Percentiles rank a stretch among this genome's conserved stretches.
Evolutionary conservation across 1,140 invertebrate genomes (phyloP).

Genomic region (Archegozetes longisetosus): DNA sequence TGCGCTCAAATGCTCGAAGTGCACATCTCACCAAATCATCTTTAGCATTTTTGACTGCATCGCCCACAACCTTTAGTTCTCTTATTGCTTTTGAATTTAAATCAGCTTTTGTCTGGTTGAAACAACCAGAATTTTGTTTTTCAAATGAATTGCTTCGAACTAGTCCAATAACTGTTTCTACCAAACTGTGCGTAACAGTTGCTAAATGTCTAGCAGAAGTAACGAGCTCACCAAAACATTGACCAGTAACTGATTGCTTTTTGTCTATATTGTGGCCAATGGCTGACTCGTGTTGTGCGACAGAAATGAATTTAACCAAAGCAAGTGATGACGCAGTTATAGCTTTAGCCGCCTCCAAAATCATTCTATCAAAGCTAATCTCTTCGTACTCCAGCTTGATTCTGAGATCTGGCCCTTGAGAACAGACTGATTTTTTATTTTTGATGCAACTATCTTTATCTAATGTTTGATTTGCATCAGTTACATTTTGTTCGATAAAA

Average conservation of each 20-base stretch:
- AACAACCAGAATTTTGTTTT: constrained; percentile 87
- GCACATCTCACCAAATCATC: constrained; percentile 90
- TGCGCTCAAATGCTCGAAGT: constrained; percentile 67
- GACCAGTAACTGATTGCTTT: constrained; percentile 79
- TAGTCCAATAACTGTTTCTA: constrained; percentile 89
- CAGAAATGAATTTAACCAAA: constrained; percentile 84
- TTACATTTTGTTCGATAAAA: constrained; percentile 89
- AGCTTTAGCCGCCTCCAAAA: constrained; percentile 91
- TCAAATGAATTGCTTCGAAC: constrained; percentile 87
- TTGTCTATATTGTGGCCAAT: constrained; percentile 57
- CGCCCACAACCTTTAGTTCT: constrained; percentile 77
- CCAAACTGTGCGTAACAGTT: constrained; percentile 87
- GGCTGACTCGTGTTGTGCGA: constrained; percentile 85
- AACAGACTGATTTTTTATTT: constrained; percentile 77
- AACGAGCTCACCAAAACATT: constrained; percentile 96
- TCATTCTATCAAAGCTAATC: constrained; percentile 97
- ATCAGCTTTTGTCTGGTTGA: constrained; percentile 89
- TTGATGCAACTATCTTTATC: constrained; percentile 94
- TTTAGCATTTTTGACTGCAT: constrained; percentile 91
- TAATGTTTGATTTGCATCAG: constrained; percentile 94
- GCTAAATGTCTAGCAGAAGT: constrained; percentile 88
- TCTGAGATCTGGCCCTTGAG: constrained; percentile 50
- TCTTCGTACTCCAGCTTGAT: constrained; percentile 53
- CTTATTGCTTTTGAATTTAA: constrained; percentile 81
- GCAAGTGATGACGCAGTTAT: constrained; percentile 92